Evolutionary conservation across 2,797 vertebrate species (phyloP).

Genomic region (Chromobotia macracanthus): DNA sequence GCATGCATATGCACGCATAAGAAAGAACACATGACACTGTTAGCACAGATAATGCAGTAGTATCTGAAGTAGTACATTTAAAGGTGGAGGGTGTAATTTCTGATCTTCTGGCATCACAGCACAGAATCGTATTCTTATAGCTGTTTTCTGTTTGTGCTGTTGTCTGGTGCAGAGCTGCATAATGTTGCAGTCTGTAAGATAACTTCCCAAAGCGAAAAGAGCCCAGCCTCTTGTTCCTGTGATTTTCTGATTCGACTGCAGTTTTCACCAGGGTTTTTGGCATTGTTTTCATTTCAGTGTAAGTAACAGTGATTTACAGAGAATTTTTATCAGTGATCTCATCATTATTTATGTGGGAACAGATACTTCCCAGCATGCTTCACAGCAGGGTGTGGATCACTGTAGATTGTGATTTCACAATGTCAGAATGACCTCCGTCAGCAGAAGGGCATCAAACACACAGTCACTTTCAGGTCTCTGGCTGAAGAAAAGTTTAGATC

Average conservation of each 20-base stretch:
- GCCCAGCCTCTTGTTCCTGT: too few species aligned
- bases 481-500: constrained; percentile 35
- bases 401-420: constrained; percentile 30
- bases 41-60: constrained; percentile 16
- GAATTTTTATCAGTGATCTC: not conserved
- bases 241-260: too few species aligned
- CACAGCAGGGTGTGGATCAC: not conserved
- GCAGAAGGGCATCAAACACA: constrained; percentile 15
- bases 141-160: too few species aligned
- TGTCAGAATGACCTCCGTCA: constrained; percentile 12
- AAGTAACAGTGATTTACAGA: not conserved
- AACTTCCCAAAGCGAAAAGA: too few species aligned
- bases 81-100: too few species aligned
- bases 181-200: too few species aligned
- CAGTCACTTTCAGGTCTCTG: constrained; percentile 15
- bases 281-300: not conserved
- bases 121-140: too few species aligned
- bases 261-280: too few species aligned
- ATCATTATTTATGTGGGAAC: constrained; percentile 8
- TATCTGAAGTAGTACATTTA: too few species aligned
- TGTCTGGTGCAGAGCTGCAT: too few species aligned
- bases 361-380: not conserved
- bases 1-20: constrained; percentile 42
- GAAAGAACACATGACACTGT: constrained; percentile 43
- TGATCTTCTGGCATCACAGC: too few species aligned